These are phyloP conservation scores for Columba guinea DNA, from an alignment of 2,797 vertebrate species.

Conservation along the genomic window DNA sequence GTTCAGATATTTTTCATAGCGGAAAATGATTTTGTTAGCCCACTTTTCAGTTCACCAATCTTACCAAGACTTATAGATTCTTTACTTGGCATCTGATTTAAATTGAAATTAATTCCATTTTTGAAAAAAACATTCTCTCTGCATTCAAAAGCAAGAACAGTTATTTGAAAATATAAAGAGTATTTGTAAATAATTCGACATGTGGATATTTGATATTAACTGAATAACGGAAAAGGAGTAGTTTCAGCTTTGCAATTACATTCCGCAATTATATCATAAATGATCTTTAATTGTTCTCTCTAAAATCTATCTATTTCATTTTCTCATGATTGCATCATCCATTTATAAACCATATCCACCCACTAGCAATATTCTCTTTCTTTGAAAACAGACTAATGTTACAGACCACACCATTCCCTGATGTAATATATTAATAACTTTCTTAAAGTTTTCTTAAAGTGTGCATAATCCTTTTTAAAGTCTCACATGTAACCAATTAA, in stretches of 20 bases:
- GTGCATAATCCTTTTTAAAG: background rate
- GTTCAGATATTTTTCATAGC: background rate
- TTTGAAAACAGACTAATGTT: background rate
- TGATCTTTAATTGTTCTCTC: background rate
- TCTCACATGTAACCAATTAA: background rate
- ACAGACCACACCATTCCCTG: background rate
- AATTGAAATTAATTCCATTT: background rate
- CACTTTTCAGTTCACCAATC: background rate
- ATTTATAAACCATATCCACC: constrained; percentile 11
- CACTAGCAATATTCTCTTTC: background rate
- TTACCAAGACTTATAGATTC: background rate
- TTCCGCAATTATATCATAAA: background rate
- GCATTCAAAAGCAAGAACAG: background rate
- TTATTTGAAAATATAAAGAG: background rate
- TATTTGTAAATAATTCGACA: background rate
- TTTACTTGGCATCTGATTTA: background rate
- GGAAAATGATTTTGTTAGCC: background rate
- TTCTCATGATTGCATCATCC: background rate
- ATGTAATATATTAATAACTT: background rate
- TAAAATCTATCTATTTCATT: constrained; percentile 39
- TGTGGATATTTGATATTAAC: background rate
- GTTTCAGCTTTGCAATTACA: background rate
- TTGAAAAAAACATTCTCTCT: background rate
- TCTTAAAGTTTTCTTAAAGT: background rate
- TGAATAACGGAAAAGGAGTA: background rate